phyloP scores from a whole-genome alignment of 2,888 invertebrate species.

The Tridacna crocea region DNA sequence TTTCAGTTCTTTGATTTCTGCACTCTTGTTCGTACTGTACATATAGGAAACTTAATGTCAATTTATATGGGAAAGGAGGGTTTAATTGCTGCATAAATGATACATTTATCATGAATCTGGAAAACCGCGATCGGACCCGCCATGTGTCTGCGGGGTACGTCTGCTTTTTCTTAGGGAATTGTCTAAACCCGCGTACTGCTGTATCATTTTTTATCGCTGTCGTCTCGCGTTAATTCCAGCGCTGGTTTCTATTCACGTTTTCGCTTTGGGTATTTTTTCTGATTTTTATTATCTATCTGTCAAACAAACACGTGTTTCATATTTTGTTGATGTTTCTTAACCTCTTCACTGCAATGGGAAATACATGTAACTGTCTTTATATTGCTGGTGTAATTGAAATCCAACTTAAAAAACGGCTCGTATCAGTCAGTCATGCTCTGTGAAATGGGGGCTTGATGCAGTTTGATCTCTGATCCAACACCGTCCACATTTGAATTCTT shows the following conservation, averaged over 20 bases:
- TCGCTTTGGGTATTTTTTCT: constrained; percentile 2
- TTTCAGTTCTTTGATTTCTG: too few species aligned
- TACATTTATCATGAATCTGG: constrained; percentile 27
- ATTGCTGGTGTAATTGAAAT: too few species aligned
- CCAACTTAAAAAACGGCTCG: too few species aligned
- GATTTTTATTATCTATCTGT: constrained; percentile 15
- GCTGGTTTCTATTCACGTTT: constrained; percentile 18
- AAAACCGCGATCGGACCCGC: neutral
- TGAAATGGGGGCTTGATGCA: too few species aligned
- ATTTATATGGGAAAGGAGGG: neutral
- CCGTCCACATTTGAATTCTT: too few species aligned
- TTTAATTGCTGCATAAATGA: constrained; percentile 26
- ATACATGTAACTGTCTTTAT: too few species aligned
- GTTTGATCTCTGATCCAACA: too few species aligned
- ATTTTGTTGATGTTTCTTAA: neutral
- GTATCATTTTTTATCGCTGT: constrained; percentile 23
- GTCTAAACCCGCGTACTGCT: constrained; percentile 15
- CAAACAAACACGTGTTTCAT: constrained; percentile 7
- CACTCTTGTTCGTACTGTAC: neutral
- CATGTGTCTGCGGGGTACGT: constrained; percentile 17
- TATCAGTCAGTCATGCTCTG: too few species aligned
- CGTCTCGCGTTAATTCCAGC: constrained; percentile 24
- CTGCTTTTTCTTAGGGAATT: constrained; percentile 26
- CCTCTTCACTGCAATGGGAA: too few species aligned
- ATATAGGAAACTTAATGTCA: neutral